A percentile compares a stretch with the other conserved stretches of the same genome.
Evolutionary conservation across 2,797 vertebrate species (phyloP).

Genomic region (Amblyraja radiata): DNA sequence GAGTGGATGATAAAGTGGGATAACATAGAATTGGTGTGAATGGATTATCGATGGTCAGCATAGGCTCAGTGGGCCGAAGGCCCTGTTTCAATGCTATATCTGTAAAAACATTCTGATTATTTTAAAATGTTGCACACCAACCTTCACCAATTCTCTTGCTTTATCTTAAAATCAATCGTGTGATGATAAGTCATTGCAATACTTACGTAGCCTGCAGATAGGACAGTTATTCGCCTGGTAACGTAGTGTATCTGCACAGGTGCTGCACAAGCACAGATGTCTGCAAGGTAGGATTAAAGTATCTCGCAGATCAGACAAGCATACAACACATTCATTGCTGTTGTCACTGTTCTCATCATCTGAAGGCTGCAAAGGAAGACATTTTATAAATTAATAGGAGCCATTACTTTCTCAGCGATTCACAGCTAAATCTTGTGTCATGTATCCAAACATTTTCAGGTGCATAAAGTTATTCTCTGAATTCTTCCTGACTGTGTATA

Average conservation of each 20-base stretch:
- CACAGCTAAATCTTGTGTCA: background rate
- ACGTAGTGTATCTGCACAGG: slow-evolving; percentile 86
- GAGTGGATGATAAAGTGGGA: too few relatives aligned
- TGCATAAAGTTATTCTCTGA: background rate
- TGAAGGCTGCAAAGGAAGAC: slow-evolving; percentile 62
- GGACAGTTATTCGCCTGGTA: slow-evolving; percentile 98
- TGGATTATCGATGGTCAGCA: too few relatives aligned
- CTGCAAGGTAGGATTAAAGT: slow-evolving; percentile 91
- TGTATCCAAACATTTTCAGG: background rate
- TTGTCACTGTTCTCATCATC: slow-evolving; percentile 96
- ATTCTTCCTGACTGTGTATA: background rate
- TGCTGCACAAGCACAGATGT: slow-evolving; percentile 89
- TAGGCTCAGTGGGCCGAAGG: too few relatives aligned
- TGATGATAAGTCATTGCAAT: background rate
- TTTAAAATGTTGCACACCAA: background rate
- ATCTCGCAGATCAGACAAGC: slow-evolving; percentile 86
- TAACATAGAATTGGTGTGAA: too few relatives aligned
- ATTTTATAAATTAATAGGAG: background rate
- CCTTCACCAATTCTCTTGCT: background rate
- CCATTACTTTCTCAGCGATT: background rate
- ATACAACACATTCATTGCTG: slow-evolving; percentile 96
- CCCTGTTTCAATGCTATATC: too few relatives aligned
- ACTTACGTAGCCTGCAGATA: slow-evolving; percentile 94
- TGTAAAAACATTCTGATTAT: background rate
- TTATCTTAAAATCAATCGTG: background rate